Percentiles rank a stretch among this genome's conserved stretches.
Evolutionary conservation across 2,797 vertebrate species (phyloP).

Genomic region (Catamblyrhynchus diadema): DNA sequence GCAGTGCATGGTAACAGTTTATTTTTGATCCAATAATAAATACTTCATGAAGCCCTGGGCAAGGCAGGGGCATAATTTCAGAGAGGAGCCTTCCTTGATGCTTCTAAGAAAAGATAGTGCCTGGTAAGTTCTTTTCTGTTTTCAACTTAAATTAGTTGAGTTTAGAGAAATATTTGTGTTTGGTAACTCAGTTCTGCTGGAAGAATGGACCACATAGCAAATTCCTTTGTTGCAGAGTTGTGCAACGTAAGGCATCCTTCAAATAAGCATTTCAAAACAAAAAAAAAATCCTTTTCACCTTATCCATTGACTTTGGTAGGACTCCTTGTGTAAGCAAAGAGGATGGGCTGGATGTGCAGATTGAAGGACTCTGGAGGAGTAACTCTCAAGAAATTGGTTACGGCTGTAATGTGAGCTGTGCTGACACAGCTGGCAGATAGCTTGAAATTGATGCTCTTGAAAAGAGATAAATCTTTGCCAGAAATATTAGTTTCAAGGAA

Average conservation of each 20-base stretch:
- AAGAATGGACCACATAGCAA: not conserved
- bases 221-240: not conserved
- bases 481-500: not conserved
- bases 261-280: not conserved
- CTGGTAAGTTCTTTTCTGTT: not conserved
- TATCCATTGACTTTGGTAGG: not conserved
- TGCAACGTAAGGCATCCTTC: not conserved
- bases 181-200: not conserved
- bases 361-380: not conserved
- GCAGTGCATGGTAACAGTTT: not conserved
- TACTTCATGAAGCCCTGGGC: not conserved
- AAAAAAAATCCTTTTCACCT: not conserved
- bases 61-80: not conserved
- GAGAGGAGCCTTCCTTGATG: not conserved
- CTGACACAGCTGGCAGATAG: conserved; percentile 31
- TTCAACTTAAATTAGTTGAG: not conserved
- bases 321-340: not conserved
- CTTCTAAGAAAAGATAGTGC: not conserved
- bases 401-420: not conserved
- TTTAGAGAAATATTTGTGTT: not conserved
- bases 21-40: not conserved
- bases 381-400: conserved; percentile 34
- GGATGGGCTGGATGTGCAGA: not conserved
- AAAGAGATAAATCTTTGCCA: conserved; percentile 28
- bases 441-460: conserved; percentile 24